Conservation (phyloP, 2,797 vertebrate genomes). For the Novumbra hubbsi region DNA sequence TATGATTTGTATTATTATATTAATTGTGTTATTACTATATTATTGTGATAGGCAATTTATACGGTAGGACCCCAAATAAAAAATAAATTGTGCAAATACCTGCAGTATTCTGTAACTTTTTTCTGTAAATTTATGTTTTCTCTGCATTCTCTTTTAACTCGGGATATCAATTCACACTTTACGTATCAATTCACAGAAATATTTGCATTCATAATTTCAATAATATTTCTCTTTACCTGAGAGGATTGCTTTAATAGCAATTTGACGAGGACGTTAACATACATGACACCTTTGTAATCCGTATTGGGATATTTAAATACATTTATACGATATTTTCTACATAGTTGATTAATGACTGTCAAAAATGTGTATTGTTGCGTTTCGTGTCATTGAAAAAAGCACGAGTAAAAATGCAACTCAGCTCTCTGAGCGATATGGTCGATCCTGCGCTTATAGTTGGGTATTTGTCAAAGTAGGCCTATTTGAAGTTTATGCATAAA, state of each 20-base stretch:
- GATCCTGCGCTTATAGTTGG: not conserved
- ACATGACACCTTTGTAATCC: too few species aligned
- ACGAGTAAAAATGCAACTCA: not conserved
- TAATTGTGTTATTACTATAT: not conserved
- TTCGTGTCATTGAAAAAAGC: not conserved
- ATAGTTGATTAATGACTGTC: not conserved
- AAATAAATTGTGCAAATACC: not conserved
- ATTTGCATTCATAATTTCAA: not conserved
- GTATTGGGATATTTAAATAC: not conserved
- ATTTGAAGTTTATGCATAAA: not conserved
- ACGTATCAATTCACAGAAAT: not conserved
- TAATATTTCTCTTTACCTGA: not conserved
- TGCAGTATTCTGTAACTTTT: not conserved
- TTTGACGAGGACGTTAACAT: not conserved
- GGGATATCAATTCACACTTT: not conserved
- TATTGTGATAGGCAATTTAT: not conserved
- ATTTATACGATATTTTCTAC: not conserved
- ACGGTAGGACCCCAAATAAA: not conserved
- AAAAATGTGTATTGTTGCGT: not conserved
- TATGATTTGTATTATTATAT: not conserved
- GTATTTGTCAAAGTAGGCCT: not conserved
- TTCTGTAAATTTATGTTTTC: not conserved
- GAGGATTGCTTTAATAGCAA: not conserved
- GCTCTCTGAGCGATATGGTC: not conserved
- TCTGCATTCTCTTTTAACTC: not conserved